Evolutionary conservation across 2,888 invertebrate genomes (phyloP).

Genomic region (Pyrgus malvae): DNA sequence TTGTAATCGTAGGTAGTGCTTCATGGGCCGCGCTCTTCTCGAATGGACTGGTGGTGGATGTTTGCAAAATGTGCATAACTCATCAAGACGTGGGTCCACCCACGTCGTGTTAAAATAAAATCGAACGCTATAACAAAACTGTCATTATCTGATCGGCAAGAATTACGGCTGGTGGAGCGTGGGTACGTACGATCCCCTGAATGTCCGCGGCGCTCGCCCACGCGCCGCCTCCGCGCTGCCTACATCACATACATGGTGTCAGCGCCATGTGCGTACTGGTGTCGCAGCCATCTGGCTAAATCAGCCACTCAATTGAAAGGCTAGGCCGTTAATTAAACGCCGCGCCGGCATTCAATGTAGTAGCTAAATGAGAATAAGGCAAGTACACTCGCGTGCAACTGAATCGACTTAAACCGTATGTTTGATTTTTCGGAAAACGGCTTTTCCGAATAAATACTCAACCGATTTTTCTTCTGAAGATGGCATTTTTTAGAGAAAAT

Average conservation of each 20-base stretch:
- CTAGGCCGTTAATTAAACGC: no score
- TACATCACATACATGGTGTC: constrained; percentile 22
- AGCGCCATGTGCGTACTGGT: constrained; percentile 13
- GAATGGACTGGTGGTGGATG: background rate
- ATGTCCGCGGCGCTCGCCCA: constrained; percentile 54
- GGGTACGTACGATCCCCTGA: constrained; percentile 63
- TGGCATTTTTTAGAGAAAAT: no score
- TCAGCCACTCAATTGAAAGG: no score
- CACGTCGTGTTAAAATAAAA: constrained; percentile 42
- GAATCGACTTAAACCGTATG: no score
- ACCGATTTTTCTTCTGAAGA: no score
- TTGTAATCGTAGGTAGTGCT: no score
- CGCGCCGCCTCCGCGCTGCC: constrained; percentile 45
- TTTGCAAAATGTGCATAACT: background rate
- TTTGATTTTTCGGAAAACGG: no score
- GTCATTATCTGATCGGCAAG: constrained; percentile 57
- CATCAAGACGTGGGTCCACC: constrained; percentile 32
- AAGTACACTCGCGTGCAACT: no score
- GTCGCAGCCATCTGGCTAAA: background rate
- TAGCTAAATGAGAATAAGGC: no score
- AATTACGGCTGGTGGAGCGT: constrained; percentile 43
- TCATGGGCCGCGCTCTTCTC: background rate
- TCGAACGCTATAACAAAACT: constrained; percentile 44
- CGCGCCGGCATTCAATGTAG: no score
- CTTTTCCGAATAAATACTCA: no score